Conservation (phyloP, 2,888 invertebrate species). For the Enchytraeus crypticus region DNA sequence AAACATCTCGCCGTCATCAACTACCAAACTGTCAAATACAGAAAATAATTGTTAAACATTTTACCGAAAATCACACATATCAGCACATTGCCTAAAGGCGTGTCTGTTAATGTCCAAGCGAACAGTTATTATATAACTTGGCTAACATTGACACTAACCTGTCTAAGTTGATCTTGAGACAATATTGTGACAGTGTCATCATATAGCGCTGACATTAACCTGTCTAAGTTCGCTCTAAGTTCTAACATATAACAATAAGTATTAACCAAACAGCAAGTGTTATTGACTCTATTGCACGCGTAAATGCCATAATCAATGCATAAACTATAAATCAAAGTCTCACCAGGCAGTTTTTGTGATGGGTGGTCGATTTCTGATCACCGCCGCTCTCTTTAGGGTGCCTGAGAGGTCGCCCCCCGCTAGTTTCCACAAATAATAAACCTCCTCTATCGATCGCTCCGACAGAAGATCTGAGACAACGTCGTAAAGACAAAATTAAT, state of each 20-base stretch:
- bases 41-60: too few relatives aligned
- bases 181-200: conserved; percentile 65
- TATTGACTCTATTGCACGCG: too few relatives aligned
- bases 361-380: conserved; percentile 71
- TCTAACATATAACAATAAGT: too few relatives aligned
- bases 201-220: conserved; percentile 62
- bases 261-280: too few relatives aligned
- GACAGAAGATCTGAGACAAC: conserved; percentile 39
- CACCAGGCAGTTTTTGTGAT: conserved; percentile 44
- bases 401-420: conserved; percentile 88
- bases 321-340: not conserved
- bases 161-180: conserved; percentile 61
- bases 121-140: too few relatives aligned
- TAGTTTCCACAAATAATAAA: conserved; percentile 89
- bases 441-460: conserved; percentile 62
- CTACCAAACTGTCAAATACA: conserved; percentile 60
- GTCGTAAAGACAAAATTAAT: conserved; percentile 1
- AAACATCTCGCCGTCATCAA: conserved; percentile 71
- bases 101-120: too few relatives aligned
- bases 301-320: not conserved
- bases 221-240: too few relatives aligned
- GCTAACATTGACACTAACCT: conserved; percentile 59
- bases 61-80: too few relatives aligned
- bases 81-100: too few relatives aligned
- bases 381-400: conserved; percentile 79